Percentiles rank a stretch among this genome's conserved stretches.
These are phyloP conservation scores for Helicolenus hilgendorfi DNA, from an alignment of 2,797 vertebrate genomes.

Conservation along the genomic window DNA sequence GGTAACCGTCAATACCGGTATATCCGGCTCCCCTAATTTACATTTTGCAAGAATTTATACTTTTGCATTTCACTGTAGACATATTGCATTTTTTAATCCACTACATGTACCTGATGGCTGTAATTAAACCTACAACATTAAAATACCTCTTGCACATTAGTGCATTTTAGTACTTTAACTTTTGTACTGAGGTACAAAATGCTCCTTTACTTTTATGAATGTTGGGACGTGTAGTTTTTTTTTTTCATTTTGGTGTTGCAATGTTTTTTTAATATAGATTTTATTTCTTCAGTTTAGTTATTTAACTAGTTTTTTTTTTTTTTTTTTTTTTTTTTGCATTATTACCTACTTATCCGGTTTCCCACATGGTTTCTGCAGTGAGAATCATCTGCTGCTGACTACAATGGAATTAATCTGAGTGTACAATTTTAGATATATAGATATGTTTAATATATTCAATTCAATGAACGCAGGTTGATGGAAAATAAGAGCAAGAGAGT, in stretches of 20 bases:
- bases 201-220: not conserved
- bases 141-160: conserved; percentile 58
- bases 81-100: conserved; percentile 11
- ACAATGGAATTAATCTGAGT: conserved; percentile 54
- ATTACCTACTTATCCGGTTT: not conserved
- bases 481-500: not conserved
- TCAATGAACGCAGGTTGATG: conserved; percentile 17
- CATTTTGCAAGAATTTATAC: not conserved
- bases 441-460: conserved; percentile 45
- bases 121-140: conserved; percentile 35
- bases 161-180: conserved; percentile 23
- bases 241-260: not conserved
- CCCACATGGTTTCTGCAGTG: not conserved
- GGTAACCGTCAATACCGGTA: not conserved
- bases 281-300: not conserved
- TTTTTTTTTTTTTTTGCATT: not conserved
- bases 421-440: conserved; percentile 13
- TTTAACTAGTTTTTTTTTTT: not conserved
- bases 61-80: not conserved
- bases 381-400: conserved; percentile 47
- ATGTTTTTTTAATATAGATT: not conserved
- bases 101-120: conserved; percentile 15
- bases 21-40: not conserved
- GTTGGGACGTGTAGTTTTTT: not conserved
- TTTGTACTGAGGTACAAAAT: conserved; percentile 7